Evolutionary conservation across 2,113 vertebrate genomes (phyloP).

Genomic region (Otis tarda): DNA sequence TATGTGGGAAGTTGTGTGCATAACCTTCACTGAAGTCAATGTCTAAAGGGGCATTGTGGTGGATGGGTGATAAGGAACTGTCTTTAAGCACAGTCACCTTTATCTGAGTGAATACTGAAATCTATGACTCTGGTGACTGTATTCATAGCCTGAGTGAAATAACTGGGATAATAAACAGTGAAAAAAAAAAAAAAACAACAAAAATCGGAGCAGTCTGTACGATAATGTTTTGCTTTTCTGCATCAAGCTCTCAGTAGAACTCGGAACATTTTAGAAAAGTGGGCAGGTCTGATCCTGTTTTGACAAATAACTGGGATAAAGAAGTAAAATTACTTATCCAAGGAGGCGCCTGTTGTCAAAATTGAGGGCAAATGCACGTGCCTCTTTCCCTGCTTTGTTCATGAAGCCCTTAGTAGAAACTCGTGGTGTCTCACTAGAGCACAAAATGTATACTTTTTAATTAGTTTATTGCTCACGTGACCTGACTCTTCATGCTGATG

Average conservation of each 20-base stretch:
- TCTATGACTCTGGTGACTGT: background rate
- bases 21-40: slow-evolving; percentile 17
- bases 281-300: background rate
- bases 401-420: background rate
- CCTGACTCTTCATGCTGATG: background rate
- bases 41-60: background rate
- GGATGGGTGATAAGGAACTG: background rate
- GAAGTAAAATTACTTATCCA: background rate
- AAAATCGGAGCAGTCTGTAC: accelerated
- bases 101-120: background rate
- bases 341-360: background rate
- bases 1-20: slow-evolving; percentile 35
- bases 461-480: background rate
- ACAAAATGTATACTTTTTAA: background rate
- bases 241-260: background rate
- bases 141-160: background rate
- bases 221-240: background rate
- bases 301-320: background rate
- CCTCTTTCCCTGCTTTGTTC: background rate
- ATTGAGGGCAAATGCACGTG: accelerated
- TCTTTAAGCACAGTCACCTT: background rate
- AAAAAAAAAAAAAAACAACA: background rate
- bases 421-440: background rate
- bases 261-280: background rate
- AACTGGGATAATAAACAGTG: background rate